Evolutionary conservation across 2,113 vertebrate species (phyloP).

Genomic region (Indicator indicator): DNA sequence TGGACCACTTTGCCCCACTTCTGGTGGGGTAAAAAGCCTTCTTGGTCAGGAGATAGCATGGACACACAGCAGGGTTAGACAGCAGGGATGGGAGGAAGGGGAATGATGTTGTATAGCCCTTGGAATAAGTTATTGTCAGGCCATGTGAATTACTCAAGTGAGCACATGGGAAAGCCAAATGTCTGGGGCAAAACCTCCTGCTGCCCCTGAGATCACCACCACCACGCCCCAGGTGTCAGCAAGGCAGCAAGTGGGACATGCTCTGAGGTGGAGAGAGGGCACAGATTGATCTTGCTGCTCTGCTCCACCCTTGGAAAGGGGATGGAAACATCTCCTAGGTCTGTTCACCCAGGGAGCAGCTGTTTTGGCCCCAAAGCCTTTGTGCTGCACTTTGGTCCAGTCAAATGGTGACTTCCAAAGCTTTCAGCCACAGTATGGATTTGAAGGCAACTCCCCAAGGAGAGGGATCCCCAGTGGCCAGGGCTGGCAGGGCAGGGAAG

Average conservation of each 20-base stretch:
- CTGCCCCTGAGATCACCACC: background rate
- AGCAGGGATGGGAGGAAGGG: background rate
- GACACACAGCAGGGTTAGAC: background rate
- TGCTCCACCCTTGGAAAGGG: background rate
- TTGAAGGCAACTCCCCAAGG: background rate
- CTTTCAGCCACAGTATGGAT: accelerated
- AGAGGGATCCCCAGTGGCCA: background rate
- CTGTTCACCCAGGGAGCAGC: background rate
- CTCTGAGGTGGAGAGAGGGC: background rate
- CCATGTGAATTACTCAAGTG: accelerated
- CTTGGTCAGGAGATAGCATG: background rate
- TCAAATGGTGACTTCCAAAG: background rate
- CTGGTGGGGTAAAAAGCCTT: background rate
- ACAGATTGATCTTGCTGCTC: background rate
- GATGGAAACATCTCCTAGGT: background rate
- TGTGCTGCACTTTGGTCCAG: accelerated
- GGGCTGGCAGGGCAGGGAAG: background rate
- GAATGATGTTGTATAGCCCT: conserved; percentile 4
- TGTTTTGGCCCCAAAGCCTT: background rate
- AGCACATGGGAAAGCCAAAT: background rate
- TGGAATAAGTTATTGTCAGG: conserved; percentile 11
- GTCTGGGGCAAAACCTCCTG: background rate
- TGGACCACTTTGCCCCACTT: background rate
- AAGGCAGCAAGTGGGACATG: background rate
- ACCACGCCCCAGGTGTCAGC: accelerated